Evolutionary conservation across 1,140 invertebrate genomes (phyloP).

Genomic region (Heliothis subflexa): DNA sequence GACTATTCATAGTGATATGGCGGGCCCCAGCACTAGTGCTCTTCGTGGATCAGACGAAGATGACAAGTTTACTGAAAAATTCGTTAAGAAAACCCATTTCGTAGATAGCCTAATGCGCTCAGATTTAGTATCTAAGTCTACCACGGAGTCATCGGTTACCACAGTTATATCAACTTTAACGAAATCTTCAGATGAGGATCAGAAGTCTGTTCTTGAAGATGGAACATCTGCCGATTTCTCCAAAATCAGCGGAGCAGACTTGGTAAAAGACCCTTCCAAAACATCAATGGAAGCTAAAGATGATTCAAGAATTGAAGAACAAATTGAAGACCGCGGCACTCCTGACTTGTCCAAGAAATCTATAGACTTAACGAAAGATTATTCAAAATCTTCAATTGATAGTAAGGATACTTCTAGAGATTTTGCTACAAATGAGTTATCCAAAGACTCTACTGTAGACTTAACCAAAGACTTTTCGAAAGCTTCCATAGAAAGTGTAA

Average conservation of each 20-base stretch:
- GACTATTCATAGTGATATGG: constrained; percentile 39
- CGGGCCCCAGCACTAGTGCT: constrained; percentile 54
- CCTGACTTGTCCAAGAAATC: constrained; percentile 83
- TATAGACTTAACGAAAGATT: constrained; percentile 81
- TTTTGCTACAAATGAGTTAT: constrained; percentile 83
- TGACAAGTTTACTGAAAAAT: constrained; percentile 60
- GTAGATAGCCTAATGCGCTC: constrained; percentile 72
- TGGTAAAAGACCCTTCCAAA: constrained; percentile 80
- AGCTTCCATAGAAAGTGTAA: constrained; percentile 80
- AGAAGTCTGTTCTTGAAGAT: constrained; percentile 80
- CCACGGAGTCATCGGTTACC: constrained; percentile 81
- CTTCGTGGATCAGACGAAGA: constrained; percentile 57
- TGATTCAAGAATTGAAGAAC: constrained; percentile 75
- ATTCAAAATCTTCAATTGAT: constrained; percentile 82
- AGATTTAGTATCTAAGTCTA: constrained; percentile 80
- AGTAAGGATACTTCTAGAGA: constrained; percentile 84
- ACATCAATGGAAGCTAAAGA: constrained; percentile 79
- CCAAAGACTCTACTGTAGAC: constrained; percentile 82
- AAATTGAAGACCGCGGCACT: constrained; percentile 73
- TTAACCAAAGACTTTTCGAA: constrained; percentile 82
- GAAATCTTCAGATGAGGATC: constrained; percentile 81
- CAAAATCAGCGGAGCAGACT: constrained; percentile 80
- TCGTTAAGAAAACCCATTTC: constrained; percentile 71
- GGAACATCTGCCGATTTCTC: constrained; percentile 80
- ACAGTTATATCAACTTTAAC: constrained; percentile 80